Conservation (phyloP, 2,797 vertebrate genomes). For the Alosa sapidissima region DNA sequence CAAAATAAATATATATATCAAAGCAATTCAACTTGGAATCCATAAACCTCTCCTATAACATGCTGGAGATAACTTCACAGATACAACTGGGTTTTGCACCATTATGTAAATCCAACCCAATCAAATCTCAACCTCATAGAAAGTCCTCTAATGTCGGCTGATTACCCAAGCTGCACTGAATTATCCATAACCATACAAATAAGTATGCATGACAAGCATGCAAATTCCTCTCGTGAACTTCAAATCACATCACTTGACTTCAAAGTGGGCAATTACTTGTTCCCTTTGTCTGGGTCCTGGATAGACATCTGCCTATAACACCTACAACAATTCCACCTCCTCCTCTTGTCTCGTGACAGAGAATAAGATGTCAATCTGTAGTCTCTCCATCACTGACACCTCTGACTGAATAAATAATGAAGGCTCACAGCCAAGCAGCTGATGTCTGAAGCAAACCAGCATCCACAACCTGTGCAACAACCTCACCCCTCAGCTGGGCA, state of each 20-base stretch:
- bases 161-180: conserved; percentile 72
- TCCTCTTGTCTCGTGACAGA: conserved; percentile 9
- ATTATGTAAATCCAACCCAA: conserved; percentile 78
- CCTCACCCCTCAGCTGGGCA: not conserved
- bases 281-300: not conserved
- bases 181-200: conserved; percentile 74
- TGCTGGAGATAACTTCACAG: conserved; percentile 62
- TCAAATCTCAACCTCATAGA: conserved; percentile 68
- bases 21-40: conserved; percentile 66
- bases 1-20: conserved; percentile 73
- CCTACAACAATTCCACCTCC: not conserved
- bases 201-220: conserved; percentile 51
- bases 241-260: conserved; percentile 56
- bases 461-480: not conserved
- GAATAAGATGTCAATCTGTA: not conserved
- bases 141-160: conserved; percentile 70
- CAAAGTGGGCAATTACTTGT: conserved; percentile 8
- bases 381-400: not conserved
- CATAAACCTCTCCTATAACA: conserved; percentile 64
- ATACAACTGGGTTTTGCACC: conserved; percentile 65
- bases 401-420: not conserved
- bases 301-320: conserved; percentile 22
- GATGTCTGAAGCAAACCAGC: not conserved
- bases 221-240: conserved; percentile 67
- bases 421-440: not conserved